These are phyloP conservation scores for Coilia nasus DNA, from an alignment of 2,797 vertebrate genomes.

Conservation along the genomic window DNA sequence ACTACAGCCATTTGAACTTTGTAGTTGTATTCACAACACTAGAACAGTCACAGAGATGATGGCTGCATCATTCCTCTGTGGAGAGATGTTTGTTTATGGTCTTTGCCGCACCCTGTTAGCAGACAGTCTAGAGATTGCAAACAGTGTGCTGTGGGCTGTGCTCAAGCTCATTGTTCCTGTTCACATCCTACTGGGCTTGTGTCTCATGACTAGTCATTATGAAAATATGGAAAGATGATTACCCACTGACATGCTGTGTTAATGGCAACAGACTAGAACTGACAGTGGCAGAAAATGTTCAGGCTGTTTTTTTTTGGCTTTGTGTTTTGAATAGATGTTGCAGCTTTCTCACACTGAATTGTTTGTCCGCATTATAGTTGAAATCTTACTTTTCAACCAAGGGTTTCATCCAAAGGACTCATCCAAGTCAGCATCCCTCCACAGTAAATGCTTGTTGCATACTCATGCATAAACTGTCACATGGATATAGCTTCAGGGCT, in stretches of 20 bases:
- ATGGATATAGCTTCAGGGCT: background rate
- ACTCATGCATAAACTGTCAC: background rate
- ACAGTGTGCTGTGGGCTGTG: background rate
- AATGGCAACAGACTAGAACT: too few relatives aligned
- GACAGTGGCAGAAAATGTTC: too few relatives aligned
- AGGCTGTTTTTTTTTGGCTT: too few relatives aligned
- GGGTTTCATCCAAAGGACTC: background rate
- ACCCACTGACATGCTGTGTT: background rate
- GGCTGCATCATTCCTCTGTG: background rate
- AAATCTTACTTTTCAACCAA: too few relatives aligned
- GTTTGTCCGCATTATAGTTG: too few relatives aligned
- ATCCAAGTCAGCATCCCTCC: background rate
- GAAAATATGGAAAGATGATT: background rate
- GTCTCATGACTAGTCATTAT: too few relatives aligned
- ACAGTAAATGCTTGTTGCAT: background rate
- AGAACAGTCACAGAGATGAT: background rate
- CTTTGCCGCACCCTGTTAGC: slow-evolving; percentile 11
- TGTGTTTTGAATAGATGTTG: too few relatives aligned
- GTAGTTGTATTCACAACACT: background rate
- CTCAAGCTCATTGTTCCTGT: background rate
- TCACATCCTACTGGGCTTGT: background rate
- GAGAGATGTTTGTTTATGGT: slow-evolving; percentile 16
- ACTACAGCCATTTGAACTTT: too few relatives aligned
- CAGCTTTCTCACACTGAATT: too few relatives aligned
- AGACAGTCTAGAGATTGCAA: slow-evolving; percentile 4